Base-by-base conservation (phyloP, 2,888 invertebrate genomes). In the Agrotis puta region DNA sequence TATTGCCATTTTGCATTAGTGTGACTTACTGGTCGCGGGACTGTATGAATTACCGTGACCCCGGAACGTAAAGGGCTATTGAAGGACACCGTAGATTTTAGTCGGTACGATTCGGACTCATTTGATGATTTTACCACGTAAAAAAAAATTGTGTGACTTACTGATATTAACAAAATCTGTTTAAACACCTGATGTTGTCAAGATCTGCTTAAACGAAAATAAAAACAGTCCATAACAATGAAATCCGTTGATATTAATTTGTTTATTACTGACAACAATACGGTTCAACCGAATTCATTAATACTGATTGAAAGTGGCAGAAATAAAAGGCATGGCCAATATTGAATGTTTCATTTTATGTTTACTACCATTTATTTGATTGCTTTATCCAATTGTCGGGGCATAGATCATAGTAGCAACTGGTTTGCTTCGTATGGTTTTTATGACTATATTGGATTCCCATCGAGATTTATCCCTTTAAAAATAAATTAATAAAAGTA, bases 281-380 rank as follows among this genome's bases (percentile, higher is more conserved):
- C 43, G 51, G 18, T 53, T 24, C n/a, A 11, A 77, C 4, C 0
- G 7, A 56, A 50, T 33, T 16, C 48, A 43, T 72, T 4, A 48
- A 69, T 5, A 45, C 43, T 56, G 24, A 76, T 77, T 77, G 43
- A 56, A 71, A 77, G 43, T 43, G 77, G 48, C 54, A 72, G 43
- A 50, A 70, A 56, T 69, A 70, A 72, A 72, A 77, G 48, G 22
- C 18, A 45, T 56, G 13, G 48, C 7, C 48, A 50, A 69, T 69
- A 72, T 69, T 72, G 33, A 43, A 56, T 24, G 48, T 56, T 77
- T 72, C 20, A 50, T 33, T 77, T 56, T 77, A 20, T 70, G 67
- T 76, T 67, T 39, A 53, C 47, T 47, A 16, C 24, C 24, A 75
- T 71, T 76, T 54, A 76, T 72, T 66, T 76, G 66, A 66, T 66